A percentile compares a stretch with the other conserved stretches of the same genome.
Conservation (phyloP, 2,113 vertebrate species). For the Rhagologus leucostigma region DNA sequence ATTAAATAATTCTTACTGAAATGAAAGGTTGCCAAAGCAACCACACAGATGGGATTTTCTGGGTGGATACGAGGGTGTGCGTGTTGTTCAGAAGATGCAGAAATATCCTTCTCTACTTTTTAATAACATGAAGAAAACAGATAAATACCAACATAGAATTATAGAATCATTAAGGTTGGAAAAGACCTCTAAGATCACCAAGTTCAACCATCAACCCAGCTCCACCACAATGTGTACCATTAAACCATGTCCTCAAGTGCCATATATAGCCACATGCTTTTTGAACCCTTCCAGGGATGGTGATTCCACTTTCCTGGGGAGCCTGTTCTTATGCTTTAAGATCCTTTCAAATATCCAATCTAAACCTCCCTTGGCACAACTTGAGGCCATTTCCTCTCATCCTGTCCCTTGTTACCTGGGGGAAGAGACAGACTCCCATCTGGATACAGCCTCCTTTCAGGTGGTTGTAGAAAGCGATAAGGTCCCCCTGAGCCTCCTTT, state of each 20-base stretch:
- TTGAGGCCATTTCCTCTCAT: not conserved
- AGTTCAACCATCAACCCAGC: not conserved
- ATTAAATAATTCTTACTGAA: conserved; percentile 14
- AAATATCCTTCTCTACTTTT: not conserved
- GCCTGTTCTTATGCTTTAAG: not conserved
- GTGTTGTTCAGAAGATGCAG: not conserved
- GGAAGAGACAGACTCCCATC: not conserved
- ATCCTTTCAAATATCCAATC: not conserved
- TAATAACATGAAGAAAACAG: not conserved
- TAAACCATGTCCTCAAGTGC: not conserved
- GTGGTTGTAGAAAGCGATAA: fast-evolving
- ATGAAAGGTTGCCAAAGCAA: not conserved
- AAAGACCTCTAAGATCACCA: not conserved
- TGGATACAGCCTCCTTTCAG: not conserved
- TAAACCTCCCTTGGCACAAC: not conserved
- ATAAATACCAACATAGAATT: not conserved
- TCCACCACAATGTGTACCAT: not conserved
- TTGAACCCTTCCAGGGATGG: not conserved
- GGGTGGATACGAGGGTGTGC: not conserved
- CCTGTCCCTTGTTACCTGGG: not conserved
- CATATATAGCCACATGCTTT: fast-evolving
- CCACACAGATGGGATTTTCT: not conserved
- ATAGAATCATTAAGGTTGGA: not conserved
- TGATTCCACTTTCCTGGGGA: not conserved
- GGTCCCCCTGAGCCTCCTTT: not conserved